These are phyloP conservation scores for Drosophila subsilvestris DNA, from an alignment of 2,888 invertebrate genomes.

Conservation along the genomic window DNA sequence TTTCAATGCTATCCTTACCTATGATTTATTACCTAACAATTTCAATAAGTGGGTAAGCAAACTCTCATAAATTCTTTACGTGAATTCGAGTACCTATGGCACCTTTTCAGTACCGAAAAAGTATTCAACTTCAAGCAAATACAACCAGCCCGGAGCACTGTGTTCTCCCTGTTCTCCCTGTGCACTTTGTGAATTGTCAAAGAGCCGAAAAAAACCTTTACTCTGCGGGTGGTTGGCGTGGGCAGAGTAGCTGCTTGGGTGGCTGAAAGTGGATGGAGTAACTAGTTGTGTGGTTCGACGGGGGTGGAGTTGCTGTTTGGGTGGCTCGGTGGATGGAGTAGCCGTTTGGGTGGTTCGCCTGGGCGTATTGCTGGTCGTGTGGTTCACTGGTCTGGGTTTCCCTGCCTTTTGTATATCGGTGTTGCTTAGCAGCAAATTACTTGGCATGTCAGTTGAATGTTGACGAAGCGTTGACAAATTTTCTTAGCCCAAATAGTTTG, in stretches of 20 bases:
- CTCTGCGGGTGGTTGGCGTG: slow-evolving; percentile 19
- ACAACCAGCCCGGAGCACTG: slow-evolving; percentile 8
- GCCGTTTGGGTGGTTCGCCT: too few species aligned
- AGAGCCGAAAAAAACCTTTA: slow-evolving; percentile 5
- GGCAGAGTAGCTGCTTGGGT: slow-evolving; percentile 5
- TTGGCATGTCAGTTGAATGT: slow-evolving; percentile 44
- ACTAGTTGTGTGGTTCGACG: neutral
- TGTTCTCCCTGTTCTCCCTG: neutral
- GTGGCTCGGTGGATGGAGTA: neutral
- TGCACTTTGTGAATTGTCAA: slow-evolving; percentile 1
- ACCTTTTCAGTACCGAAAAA: neutral
- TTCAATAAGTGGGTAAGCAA: neutral
- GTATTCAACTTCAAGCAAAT: neutral
- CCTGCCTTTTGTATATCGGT: slow-evolving; percentile 19
- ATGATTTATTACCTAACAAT: too few species aligned
- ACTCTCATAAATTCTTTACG: neutral
- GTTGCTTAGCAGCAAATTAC: slow-evolving; percentile 51
- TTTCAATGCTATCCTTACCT: neutral
- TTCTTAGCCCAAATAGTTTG: slow-evolving; percentile 29
- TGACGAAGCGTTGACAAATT: slow-evolving; percentile 38
- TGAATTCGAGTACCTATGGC: neutral
- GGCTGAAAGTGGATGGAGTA: neutral
- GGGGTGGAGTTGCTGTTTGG: neutral
- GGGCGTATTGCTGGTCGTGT: neutral
- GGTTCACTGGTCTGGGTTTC: neutral